Evolutionary conservation across 2,113 vertebrate genomes (phyloP).

Genomic region (Oryzias melastigma): DNA sequence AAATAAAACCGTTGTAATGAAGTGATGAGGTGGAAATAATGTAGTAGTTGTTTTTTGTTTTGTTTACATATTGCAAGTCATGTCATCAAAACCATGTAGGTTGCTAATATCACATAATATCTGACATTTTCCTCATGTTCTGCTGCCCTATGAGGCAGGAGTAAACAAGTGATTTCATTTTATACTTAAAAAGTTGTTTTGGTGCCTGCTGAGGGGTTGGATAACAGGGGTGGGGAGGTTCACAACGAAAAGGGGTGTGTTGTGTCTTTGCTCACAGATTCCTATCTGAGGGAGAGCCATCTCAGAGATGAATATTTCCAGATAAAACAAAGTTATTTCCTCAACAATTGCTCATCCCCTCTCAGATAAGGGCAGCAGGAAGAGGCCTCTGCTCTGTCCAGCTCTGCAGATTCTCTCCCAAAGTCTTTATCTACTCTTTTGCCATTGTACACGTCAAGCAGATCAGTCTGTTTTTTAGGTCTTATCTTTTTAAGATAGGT

Average conservation of each 20-base stretch:
- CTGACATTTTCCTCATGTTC: no score
- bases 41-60: no score
- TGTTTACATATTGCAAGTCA: no score
- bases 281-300: conserved; percentile 51
- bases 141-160: conserved; percentile 6
- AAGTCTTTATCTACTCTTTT: not conserved
- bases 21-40: no score
- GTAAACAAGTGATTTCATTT: conserved; percentile 10
- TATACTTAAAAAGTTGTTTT: conserved; percentile 9
- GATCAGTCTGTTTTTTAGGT: no score
- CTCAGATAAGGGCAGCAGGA: conserved; percentile 60
- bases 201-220: conserved; percentile 5
- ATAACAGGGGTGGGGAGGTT: conserved; percentile 14
- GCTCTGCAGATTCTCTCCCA: conserved; percentile 3
- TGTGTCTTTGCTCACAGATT: conserved; percentile 63
- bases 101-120: no score
- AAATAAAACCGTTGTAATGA: no score
- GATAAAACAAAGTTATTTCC: conserved; percentile 64
- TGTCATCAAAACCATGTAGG: no score
- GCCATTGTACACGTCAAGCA: not conserved
- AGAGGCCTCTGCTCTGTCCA: conserved; percentile 23
- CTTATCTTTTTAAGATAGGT: no score
- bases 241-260: conserved; percentile 47
- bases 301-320: conserved; percentile 48
- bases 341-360: conserved; percentile 43